Evolutionary conservation across 2,113 vertebrate species (phyloP).

Genomic region (Heliornis fulica): DNA sequence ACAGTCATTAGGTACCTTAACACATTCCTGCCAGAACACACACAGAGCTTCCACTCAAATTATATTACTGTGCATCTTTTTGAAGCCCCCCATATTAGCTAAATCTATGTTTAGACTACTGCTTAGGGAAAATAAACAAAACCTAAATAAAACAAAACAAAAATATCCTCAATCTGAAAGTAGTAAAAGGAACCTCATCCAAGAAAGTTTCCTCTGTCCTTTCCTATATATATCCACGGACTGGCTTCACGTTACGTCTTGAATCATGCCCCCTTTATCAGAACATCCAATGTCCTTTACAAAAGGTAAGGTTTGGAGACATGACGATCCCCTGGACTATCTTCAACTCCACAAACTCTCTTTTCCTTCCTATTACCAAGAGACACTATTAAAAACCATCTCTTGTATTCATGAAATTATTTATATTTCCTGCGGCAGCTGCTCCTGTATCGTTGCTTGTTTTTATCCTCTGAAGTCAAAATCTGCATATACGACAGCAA

Average conservation of each 20-base stretch:
- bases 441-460: neutral
- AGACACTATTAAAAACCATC: neutral
- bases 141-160: neutral
- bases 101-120: neutral
- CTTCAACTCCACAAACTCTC: neutral
- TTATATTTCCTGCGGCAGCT: neutral
- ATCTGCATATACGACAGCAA: neutral
- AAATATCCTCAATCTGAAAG: neutral
- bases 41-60: neutral
- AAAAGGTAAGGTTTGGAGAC: neutral
- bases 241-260: neutral
- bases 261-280: neutral
- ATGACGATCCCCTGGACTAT: neutral
- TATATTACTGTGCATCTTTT: neutral
- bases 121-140: neutral
- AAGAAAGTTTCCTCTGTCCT: neutral
- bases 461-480: neutral
- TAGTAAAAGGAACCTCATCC: neutral
- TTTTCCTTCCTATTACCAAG: neutral
- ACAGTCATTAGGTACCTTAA: neutral
- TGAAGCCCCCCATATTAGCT: neutral
- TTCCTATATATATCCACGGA: neutral
- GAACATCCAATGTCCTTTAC: neutral
- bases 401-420: neutral
- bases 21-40: neutral